Percentiles rank a stretch among this genome's conserved stretches.
These are phyloP conservation scores for Yasuhikotakia modesta DNA, from an alignment of 2,797 vertebrate species.

Conservation along the genomic window DNA sequence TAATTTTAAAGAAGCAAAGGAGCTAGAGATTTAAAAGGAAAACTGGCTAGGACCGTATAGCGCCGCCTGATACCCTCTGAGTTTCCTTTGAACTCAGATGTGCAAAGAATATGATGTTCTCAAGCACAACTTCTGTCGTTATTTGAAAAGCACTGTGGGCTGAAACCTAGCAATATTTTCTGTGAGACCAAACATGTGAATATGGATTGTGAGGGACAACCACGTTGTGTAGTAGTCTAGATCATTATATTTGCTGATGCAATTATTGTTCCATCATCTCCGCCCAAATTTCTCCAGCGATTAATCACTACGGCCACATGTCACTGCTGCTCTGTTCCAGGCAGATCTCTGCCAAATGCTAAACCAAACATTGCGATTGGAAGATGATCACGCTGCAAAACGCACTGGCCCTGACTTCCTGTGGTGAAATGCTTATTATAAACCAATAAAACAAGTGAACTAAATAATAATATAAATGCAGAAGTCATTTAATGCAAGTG, in stretches of 20 bases:
- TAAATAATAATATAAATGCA: too few relatives aligned
- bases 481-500: too few relatives aligned
- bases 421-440: too few relatives aligned
- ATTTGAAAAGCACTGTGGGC: conserved; percentile 13
- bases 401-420: too few relatives aligned
- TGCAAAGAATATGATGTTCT: conserved; percentile 29
- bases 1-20: conserved; percentile 20
- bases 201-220: not conserved
- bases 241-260: conserved; percentile 11
- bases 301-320: conserved; percentile 69
- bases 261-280: conserved; percentile 62
- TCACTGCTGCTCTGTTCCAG: not conserved
- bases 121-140: conserved; percentile 18
- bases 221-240: not conserved
- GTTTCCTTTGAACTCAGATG: conserved; percentile 25
- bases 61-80: conserved; percentile 15
- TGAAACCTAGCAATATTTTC: too few relatives aligned
- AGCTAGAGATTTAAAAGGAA: conserved; percentile 18
- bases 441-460: too few relatives aligned
- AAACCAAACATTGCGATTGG: not conserved
- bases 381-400: not conserved
- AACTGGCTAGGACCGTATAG: conserved; percentile 4
- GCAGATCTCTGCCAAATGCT: not conserved
- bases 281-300: conserved; percentile 72
- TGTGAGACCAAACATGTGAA: not conserved